Evolutionary conservation across 2,797 vertebrate species (phyloP), one percentile per base, ranked within the genome.

Genomic region (Falco naumanni): DNA sequence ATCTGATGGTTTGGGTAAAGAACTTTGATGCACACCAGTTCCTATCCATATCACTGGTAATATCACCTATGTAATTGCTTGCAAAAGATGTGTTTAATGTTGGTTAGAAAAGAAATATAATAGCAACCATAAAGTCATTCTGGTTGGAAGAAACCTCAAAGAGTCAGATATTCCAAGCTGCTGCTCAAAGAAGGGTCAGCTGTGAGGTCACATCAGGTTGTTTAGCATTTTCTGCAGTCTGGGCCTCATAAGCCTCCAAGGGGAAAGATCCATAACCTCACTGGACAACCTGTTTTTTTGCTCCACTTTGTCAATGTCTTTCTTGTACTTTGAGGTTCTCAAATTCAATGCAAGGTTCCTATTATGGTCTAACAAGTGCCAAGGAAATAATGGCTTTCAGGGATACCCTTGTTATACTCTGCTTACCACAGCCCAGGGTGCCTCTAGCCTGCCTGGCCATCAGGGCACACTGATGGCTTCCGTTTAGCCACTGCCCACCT

Each of bases 71-170:
- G 21, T 88, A 96, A 94, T 68, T 82, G 28, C 79, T 93, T 93
- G 31, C 72, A 95, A 94, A 90, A 87, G 47, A 85, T 87, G 26
- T 76, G 25, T 88, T 97, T 96, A 92, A 21, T 92, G 14, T 66
- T 93, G 16, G 26, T 50, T 81, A 89, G 84, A 94, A 92, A 92
- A 95, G 80, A 72, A 56, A 79, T 43, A 9, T 76, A 90, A 37
- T 41, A 74, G 3, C 25, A 66, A 75, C 24, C 33, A 33, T 43
- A 33, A 56, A 65, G 72, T 64, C 26, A 57, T 43, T 72, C 31
- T 50, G 8, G 5, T 22, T 80, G 21, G 51, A 50, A 59, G 37
- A 13, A 45, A 33, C 12, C 28, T 47, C 33, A 65, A 33, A 65
- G 8, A 37, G 37, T 59, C 45, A 65, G 43, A 22, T 45, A 81